phyloP scores from a whole-genome alignment of 2,888 invertebrate genomes.

The Ophioninae sp. region DNA sequence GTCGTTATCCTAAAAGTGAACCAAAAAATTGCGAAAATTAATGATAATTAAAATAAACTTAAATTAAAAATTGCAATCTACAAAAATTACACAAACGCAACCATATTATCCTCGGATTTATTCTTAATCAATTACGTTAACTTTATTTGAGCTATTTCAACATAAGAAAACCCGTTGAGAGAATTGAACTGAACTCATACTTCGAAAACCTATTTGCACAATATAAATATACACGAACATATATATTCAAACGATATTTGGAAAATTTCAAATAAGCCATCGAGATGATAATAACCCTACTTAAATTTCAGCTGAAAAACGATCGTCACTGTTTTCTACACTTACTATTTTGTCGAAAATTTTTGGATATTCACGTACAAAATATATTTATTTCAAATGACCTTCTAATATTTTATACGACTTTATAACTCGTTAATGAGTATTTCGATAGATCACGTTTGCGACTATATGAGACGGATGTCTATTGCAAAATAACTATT shows the following conservation, averaged over 20 bases:
- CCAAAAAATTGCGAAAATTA: too few species aligned
- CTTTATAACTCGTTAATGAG: not conserved
- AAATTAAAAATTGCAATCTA: constrained; percentile 63
- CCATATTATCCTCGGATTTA: constrained; percentile 68
- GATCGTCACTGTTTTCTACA: not conserved
- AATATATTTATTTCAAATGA: not conserved
- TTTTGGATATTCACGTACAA: not conserved
- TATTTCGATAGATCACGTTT: not conserved
- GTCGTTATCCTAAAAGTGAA: not conserved
- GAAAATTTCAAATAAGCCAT: not conserved
- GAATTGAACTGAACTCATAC: not conserved
- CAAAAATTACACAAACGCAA: constrained; percentile 72
- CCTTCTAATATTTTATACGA: not conserved
- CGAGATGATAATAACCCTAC: not conserved
- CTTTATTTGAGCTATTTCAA: not conserved
- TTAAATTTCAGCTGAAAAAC: not conserved
- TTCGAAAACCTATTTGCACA: not conserved
- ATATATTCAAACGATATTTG: not conserved
- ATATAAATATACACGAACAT: not conserved
- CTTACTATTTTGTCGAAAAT: not conserved
- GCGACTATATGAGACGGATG: not conserved
- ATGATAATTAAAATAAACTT: not conserved
- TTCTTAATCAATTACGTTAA: not conserved
- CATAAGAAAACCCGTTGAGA: not conserved
- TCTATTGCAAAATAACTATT: constrained; percentile 6